A percentile compares a stretch with the other conserved stretches of the same genome.
Evolutionary conservation across 2,797 vertebrate genomes (phyloP).

Genomic region (Smutsia temminckii): DNA sequence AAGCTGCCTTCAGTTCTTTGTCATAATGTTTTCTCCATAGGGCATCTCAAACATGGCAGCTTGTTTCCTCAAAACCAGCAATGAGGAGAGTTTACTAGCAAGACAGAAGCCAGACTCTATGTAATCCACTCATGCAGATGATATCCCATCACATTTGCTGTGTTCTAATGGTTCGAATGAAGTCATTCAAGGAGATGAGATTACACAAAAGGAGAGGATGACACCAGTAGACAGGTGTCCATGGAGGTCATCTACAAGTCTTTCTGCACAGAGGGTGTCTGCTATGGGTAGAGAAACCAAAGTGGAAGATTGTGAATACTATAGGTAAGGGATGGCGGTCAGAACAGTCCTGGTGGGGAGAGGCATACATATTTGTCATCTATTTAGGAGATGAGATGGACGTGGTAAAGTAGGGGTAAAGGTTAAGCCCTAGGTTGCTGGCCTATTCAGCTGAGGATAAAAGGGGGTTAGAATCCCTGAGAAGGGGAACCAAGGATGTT

Average conservation of each 20-base stretch:
- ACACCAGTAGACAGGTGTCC: neutral
- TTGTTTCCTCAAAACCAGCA: neutral
- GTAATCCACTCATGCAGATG: neutral
- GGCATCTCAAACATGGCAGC: neutral
- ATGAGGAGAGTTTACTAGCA: neutral
- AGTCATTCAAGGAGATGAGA: neutral
- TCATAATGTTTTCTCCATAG: neutral
- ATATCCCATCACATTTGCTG: neutral
- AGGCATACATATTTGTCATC: neutral
- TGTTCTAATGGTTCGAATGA: neutral
- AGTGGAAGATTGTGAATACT: neutral
- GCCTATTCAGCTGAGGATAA: neutral
- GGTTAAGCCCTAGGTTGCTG: neutral
- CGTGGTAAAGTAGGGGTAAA: neutral
- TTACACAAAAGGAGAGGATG: neutral
- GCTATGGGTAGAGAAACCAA: neutral
- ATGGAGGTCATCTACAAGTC: neutral
- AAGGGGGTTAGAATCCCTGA: neutral
- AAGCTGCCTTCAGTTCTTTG: neutral
- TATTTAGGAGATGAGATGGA: neutral
- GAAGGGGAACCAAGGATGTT: neutral
- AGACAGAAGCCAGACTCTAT: neutral
- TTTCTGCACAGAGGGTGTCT: neutral
- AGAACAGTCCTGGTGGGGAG: neutral
- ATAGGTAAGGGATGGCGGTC: neutral